Evolutionary conservation across 2,888 invertebrate genomes (phyloP).

Genomic region (Eretmocerus hayati): DNA sequence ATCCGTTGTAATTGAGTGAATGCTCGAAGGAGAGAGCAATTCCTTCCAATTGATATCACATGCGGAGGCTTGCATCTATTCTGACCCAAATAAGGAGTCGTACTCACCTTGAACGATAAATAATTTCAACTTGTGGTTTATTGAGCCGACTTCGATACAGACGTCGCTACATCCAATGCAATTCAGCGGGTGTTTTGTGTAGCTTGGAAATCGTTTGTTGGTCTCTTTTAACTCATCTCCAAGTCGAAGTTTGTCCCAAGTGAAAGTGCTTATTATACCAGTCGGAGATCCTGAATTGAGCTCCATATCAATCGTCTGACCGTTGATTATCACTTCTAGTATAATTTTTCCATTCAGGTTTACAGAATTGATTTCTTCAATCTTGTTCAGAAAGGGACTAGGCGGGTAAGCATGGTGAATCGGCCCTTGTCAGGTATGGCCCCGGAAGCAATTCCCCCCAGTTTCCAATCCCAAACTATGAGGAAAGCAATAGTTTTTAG

Average conservation of each 20-base stretch:
- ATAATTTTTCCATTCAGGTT: conserved; percentile 2
- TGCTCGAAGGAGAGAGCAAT: background rate
- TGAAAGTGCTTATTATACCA: conserved; percentile 8
- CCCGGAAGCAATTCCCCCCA: too few species aligned
- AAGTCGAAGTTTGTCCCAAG: background rate
- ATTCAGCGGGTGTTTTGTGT: conserved; percentile 12
- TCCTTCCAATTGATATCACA: conserved; percentile 7
- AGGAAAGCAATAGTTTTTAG: too few species aligned
- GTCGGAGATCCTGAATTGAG: conserved; percentile 19
- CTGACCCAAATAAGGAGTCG: conserved; percentile 13
- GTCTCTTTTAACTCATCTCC: conserved; percentile 5
- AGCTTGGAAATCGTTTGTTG: conserved; percentile 15
- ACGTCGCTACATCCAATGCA: conserved; percentile 7
- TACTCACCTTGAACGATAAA: conserved; percentile 14
- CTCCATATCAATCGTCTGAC: conserved; percentile 5
- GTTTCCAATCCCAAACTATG: too few species aligned
- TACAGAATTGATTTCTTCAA: background rate
- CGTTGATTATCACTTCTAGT: conserved; percentile 11
- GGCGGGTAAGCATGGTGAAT: too few species aligned
- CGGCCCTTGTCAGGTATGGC: too few species aligned
- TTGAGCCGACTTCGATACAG: conserved; percentile 1
- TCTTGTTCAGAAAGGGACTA: conserved; percentile 7
- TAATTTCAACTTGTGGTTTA: conserved; percentile 5
- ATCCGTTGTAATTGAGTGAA: background rate
- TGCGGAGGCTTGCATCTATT: conserved; percentile 12